These are phyloP conservation scores for Phoeniculus purpureus DNA, from an alignment of 2,797 vertebrate genomes.

Conservation along the genomic window DNA sequence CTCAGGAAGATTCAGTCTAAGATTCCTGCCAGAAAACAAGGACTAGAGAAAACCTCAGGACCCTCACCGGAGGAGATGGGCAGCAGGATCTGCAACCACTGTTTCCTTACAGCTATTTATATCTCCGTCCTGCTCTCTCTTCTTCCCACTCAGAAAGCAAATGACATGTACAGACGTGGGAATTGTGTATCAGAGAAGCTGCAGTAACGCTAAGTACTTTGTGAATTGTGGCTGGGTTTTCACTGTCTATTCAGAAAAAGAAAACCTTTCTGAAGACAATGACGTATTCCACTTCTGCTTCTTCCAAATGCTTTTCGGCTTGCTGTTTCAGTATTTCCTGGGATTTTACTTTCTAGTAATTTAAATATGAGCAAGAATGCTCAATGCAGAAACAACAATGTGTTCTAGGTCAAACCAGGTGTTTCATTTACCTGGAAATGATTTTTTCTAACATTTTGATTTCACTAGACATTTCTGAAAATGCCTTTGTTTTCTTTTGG, in stretches of 20 bases:
- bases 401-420: not conserved
- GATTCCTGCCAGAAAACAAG: not conserved
- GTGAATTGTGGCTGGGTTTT: not conserved
- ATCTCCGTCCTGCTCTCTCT: not conserved
- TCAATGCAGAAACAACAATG: not conserved
- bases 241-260: not conserved
- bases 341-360: not conserved
- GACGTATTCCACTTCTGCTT: not conserved
- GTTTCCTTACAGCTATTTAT: not conserved
- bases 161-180: not conserved
- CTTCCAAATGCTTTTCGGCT: not conserved
- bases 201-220: fast-evolving
- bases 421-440: not conserved
- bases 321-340: not conserved
- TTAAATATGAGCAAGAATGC: not conserved
- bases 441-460: not conserved
- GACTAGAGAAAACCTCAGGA: not conserved
- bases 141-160: not conserved
- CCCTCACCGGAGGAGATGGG: not conserved
- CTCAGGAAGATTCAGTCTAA: not conserved
- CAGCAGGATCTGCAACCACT: not conserved
- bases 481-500: not conserved
- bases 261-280: not conserved
- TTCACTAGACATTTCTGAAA: not conserved
- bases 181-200: not conserved